These are phyloP conservation scores for Stegodyphus dumicola DNA, from an alignment of 1,140 invertebrate genomes.

Conservation along the genomic window DNA sequence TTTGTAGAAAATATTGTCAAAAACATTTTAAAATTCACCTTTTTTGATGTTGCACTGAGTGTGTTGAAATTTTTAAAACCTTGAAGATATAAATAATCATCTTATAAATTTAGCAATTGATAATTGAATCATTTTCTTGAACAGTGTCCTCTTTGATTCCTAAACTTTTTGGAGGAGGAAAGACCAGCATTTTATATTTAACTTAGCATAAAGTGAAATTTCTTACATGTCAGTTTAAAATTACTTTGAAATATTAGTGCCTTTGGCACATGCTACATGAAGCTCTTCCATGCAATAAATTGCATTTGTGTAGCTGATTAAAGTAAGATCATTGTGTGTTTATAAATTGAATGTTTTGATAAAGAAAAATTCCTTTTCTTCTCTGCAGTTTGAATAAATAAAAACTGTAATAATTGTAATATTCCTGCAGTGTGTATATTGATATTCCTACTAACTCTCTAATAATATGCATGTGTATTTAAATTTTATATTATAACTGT, in stretches of 20 bases:
- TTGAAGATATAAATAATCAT: too few relatives aligned
- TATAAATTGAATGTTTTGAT: slow-evolving; percentile 49
- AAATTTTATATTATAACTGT: slow-evolving; percentile 44
- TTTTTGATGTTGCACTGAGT: too few relatives aligned
- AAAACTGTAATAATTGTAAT: background rate
- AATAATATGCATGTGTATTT: slow-evolving; percentile 32
- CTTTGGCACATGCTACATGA: slow-evolving; percentile 52
- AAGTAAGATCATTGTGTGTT: slow-evolving; percentile 23
- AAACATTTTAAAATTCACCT: too few relatives aligned
- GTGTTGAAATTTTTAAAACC: too few relatives aligned
- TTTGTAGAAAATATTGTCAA: too few relatives aligned
- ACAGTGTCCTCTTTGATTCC: too few relatives aligned
- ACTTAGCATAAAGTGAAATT: slow-evolving; percentile 40
- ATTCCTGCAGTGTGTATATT: background rate
- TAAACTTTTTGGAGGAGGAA: too few relatives aligned
- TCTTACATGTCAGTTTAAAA: background rate
- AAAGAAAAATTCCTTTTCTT: background rate
- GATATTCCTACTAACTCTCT: slow-evolving; percentile 48
- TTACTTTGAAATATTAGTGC: slow-evolving; percentile 42
- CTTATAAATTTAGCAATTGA: too few relatives aligned
- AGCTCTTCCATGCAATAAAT: slow-evolving; percentile 54
- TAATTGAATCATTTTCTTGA: too few relatives aligned
- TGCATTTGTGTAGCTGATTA: slow-evolving; percentile 48
- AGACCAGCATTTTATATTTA: background rate
- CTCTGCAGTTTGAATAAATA: background rate